Evolutionary conservation across 1,140 invertebrate species (phyloP).

Genomic region (Papilio xuthus): DNA sequence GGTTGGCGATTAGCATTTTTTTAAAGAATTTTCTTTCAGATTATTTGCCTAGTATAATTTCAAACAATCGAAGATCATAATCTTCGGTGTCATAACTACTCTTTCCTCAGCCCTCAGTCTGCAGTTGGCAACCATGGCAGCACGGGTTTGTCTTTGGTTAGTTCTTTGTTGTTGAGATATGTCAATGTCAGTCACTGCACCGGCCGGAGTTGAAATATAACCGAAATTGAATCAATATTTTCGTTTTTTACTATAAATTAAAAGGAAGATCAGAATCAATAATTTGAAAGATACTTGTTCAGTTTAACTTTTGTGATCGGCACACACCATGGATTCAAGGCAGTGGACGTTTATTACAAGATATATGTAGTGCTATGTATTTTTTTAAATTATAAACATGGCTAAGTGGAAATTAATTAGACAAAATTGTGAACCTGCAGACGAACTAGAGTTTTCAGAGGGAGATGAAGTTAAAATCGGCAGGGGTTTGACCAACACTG

Average conservation of each 20-base stretch:
- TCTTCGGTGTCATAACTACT: not conserved
- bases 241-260: not conserved
- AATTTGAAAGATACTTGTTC: not conserved
- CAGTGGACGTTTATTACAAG: not conserved
- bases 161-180: not conserved
- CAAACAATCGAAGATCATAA: not conserved
- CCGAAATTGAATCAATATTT: not conserved
- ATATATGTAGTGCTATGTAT: not conserved
- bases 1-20: no score
- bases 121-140: not conserved
- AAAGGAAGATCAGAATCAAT: not conserved
- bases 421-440: conserved; percentile 55
- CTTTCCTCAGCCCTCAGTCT: not conserved
- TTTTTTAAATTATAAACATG: conserved; percentile 51
- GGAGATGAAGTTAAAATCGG: conserved; percentile 65
- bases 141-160: not conserved
- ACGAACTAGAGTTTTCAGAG: conserved; percentile 58
- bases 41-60: not conserved
- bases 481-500: conserved; percentile 60
- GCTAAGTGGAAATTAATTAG: conserved; percentile 71
- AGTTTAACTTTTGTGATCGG: not conserved
- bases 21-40: not conserved
- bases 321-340: not conserved
- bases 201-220: conserved; percentile 7
- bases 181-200: not conserved